Base-by-base conservation (phyloP, 1,140 invertebrate genomes). In the Drosophila carrolli region DNA sequence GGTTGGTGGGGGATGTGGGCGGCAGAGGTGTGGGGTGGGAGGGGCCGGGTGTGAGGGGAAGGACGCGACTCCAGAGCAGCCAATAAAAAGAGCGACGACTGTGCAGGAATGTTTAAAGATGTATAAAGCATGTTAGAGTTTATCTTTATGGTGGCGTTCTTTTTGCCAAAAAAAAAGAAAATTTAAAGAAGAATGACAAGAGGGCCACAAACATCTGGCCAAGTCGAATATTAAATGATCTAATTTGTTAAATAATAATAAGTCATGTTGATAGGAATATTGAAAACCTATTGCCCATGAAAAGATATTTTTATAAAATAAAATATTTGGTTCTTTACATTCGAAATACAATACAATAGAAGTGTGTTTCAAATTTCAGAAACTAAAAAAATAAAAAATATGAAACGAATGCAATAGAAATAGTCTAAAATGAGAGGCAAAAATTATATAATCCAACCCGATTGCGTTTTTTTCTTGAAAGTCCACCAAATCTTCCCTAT, bases 111-210 rank as follows among this genome's bases (percentile, higher is more conserved):
- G 84, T 89, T 89, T 89, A 89, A 89, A 89, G 84, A 89, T 89
- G 84, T 89, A 89, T 89, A 89, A 89, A 89, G 85, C 85, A 89
- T 89, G 85, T 89, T 89, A 89, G 85, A 89, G 85, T 89, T 89
- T 89, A 89, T 89, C 85, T 89, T 89, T 89, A 89, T 89, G 74
- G 85, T 90, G 86, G 78, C 77, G 66, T 88, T 88, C 65, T 70
- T 82, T 75, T 71, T 44, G 50, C 55, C 60, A 82, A 81, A 81
- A 67, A 67, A 62, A 40, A 50, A 53, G 56, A 51, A 66, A 74
- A 62, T 14, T 37, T 29, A 10, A 76, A 75, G 35, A 32, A 53
- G 23, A 75, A 62, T 43, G 29, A 54, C 37, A 58, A 71, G 48
- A 53, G 32, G 13, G 14, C 5, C 27, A 14, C 8, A 35, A 44